These are phyloP conservation scores for Myxocyprinus asiaticus DNA, from an alignment of 2,113 vertebrate species.

Conservation along the genomic window DNA sequence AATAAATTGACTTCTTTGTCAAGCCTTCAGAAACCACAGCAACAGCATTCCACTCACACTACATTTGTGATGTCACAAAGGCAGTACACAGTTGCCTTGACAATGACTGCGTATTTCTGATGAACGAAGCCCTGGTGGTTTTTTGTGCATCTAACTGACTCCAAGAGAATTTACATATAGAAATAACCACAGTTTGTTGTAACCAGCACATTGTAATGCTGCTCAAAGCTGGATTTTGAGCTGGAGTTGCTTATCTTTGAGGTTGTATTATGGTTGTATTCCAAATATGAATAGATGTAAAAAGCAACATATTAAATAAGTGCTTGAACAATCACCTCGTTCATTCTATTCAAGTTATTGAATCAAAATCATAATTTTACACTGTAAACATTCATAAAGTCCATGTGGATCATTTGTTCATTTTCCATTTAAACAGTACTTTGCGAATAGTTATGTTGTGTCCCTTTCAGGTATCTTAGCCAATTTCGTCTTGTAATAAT, in stretches of 20 bases:
- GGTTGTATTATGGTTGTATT: slow-evolving; percentile 13
- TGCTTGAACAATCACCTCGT: too few relatives aligned
- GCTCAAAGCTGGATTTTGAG: slow-evolving; percentile 10
- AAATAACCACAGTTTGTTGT: too few relatives aligned
- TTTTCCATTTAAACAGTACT: too few relatives aligned
- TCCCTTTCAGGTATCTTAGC: too few relatives aligned
- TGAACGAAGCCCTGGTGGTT: slow-evolving; percentile 28
- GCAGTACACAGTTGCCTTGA: slow-evolving; percentile 47
- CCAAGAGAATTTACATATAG: slow-evolving; percentile 32
- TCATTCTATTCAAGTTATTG: too few relatives aligned
- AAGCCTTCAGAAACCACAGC: slow-evolving; percentile 51
- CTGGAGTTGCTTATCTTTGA: slow-evolving; percentile 14
- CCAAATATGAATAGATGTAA: too few relatives aligned
- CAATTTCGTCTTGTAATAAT: too few relatives aligned
- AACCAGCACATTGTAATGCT: background rate
- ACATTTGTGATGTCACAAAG: slow-evolving; percentile 47
- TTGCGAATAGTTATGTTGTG: too few relatives aligned
- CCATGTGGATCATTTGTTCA: too few relatives aligned
- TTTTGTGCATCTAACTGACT: slow-evolving; percentile 19
- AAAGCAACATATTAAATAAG: too few relatives aligned
- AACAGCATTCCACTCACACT: slow-evolving; percentile 39
- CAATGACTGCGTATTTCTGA: slow-evolving; percentile 39
- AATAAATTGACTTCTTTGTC: background rate
- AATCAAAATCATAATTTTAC: too few relatives aligned
- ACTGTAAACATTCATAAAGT: too few relatives aligned